Evolutionary conservation across 2,888 invertebrate genomes (phyloP), one percentile per base, ranked within the genome.

Genomic region (Lypha dubia): DNA sequence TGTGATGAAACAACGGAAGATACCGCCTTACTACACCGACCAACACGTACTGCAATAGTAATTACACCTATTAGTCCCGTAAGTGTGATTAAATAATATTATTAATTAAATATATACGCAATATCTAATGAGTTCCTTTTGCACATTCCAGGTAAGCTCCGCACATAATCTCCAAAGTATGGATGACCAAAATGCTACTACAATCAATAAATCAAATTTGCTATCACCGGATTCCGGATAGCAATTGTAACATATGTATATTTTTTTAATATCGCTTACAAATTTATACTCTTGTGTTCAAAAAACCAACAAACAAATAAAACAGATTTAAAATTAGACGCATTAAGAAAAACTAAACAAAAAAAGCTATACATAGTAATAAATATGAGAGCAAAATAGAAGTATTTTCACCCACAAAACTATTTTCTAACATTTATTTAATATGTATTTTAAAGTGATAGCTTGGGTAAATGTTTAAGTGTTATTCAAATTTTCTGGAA

Each of bases 21-120:
- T 89, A 94, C 94, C 84, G 93, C 94, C 74, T 91, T 94, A 87
- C 90, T 94, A 86, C 93, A 93, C 86, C 93, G 93, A 87, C 92
- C 93, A 87, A 91, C 92, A 82, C 90, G 90, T 89, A 93, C 93
- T 68, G 93, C 93, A 90, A 93, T 92, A 87, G 91, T 92, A 88
- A 91, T 92, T 86, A 92, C 92, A 89, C 92, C 93, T 87, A 92
- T 92, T 88, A 92, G 92, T 89, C 92, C 92, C 87, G 92, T 92
- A 88, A 90, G 88, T 82, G 1, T 49, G 17, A 2, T n/a, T n/a
- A 13, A 35, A 24, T 24, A 11, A 13, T 32, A 4, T 28, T 38
- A 6, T 17, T 46, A 17, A 35, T 22, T n/a, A 53, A 0, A 1
- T n/a, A n/a, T n/a, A n/a, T 3, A n/a, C 22, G n/a, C 7, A 38